Percentiles rank a stretch among this genome's conserved stretches.
phyloP scores from a whole-genome alignment of 2,113 vertebrate species.

The Ovibos moschatus region DNA sequence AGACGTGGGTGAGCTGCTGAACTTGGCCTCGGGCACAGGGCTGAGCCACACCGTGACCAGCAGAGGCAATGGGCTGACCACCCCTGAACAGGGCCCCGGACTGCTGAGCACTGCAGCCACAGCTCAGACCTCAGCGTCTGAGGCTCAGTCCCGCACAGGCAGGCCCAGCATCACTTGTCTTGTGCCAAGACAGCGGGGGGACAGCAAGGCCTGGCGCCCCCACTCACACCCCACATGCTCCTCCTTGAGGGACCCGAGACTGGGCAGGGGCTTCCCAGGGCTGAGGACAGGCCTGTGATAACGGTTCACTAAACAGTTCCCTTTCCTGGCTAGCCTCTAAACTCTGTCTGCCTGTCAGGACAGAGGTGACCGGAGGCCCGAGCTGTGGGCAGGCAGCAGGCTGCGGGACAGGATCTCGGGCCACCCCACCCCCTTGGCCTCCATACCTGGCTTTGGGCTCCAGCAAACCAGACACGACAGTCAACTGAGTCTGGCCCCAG shows the following conservation, averaged over 20 bases:
- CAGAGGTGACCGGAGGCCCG: too few relatives aligned
- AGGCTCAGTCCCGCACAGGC: not conserved
- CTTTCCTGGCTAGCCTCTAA: too few relatives aligned
- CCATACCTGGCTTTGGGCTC: not conserved
- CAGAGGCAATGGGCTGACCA: not conserved
- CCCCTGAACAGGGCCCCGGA: not conserved
- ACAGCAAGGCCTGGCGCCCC: not conserved
- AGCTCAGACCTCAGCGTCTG: not conserved
- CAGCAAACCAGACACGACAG: not conserved
- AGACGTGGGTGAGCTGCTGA: not conserved
- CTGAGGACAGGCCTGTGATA: not conserved
- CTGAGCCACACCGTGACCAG: not conserved
- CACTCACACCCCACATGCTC: not conserved
- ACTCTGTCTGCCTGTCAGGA: too few relatives aligned
- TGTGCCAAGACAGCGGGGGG: not conserved
- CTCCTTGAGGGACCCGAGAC: not conserved
- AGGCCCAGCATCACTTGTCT: not conserved
- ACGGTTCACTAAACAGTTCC: not conserved
- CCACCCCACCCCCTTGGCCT: not conserved
- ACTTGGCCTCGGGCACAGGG: not conserved
- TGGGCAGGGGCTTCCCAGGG: not conserved
- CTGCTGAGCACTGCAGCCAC: rapidly evolving
- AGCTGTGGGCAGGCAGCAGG: too few relatives aligned
- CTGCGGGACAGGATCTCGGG: too few relatives aligned
- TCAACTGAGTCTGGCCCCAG: not conserved